Conservation (phyloP, 2,888 invertebrate species). For the Coelinius sp. region DNA sequence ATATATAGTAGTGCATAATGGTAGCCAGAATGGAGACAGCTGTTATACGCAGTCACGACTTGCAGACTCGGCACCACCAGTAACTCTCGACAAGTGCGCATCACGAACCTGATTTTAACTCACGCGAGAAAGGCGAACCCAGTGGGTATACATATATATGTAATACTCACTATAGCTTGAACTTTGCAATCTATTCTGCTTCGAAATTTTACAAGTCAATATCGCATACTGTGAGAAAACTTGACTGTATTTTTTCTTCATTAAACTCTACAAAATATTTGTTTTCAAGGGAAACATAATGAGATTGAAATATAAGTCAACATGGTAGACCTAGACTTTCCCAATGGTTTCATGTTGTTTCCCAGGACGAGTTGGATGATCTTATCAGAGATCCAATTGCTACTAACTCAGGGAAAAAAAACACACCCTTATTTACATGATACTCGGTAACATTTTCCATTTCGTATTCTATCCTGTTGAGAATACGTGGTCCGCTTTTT, state of each 20-base stretch:
- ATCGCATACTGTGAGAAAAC: background rate
- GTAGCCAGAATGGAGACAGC: slow-evolving; percentile 11
- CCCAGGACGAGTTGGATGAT: too few relatives aligned
- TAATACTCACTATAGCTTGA: slow-evolving; percentile 6
- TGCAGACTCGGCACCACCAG: slow-evolving; percentile 20
- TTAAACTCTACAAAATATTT: too few relatives aligned
- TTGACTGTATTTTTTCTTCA: background rate
- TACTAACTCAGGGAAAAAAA: too few relatives aligned
- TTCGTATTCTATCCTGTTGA: too few relatives aligned
- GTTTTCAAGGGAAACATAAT: too few relatives aligned
- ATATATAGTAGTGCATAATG: slow-evolving; percentile 4
- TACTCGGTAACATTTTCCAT: too few relatives aligned
- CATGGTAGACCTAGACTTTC: too few relatives aligned
- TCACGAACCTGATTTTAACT: slow-evolving; percentile 24
- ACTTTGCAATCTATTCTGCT: background rate
- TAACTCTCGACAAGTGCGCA: slow-evolving; percentile 24
- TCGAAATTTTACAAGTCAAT: background rate
- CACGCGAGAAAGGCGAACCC: slow-evolving; percentile 15
- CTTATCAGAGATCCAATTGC: too few relatives aligned
- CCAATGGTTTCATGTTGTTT: too few relatives aligned
- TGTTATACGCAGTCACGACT: slow-evolving; percentile 19
- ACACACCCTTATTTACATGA: too few relatives aligned
- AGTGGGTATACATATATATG: slow-evolving; percentile 12
- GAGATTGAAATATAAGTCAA: too few relatives aligned
- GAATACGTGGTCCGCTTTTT: too few relatives aligned